phyloP scores from a whole-genome alignment of 2,797 vertebrate species.

The Xerus rutilus region DNA sequence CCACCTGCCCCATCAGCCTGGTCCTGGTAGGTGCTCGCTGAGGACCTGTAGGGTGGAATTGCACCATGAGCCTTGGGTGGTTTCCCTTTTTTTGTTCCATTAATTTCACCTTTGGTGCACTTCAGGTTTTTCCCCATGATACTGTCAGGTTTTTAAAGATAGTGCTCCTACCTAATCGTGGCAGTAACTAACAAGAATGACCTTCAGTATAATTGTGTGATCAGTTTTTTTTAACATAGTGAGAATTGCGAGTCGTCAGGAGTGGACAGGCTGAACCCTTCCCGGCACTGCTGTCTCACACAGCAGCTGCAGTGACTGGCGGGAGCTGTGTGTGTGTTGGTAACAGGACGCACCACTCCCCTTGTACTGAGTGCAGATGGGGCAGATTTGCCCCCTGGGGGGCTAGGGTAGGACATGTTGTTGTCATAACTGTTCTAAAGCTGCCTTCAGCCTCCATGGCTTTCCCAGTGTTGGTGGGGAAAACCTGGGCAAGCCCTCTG shows the following conservation, averaged over 20 bases:
- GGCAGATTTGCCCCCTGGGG: not conserved
- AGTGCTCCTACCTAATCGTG: not conserved
- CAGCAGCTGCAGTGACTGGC: not conserved
- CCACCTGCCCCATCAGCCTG: not conserved
- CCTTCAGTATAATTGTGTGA: not conserved
- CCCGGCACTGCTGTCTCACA: not conserved
- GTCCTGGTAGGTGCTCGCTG: not conserved
- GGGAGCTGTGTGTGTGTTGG: no score
- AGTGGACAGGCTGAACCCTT: not conserved
- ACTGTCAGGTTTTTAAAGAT: not conserved
- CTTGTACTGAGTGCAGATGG: fast-evolving
- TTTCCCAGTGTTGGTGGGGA: not conserved
- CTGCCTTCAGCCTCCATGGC: not conserved
- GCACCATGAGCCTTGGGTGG: not conserved
- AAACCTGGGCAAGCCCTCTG: not conserved
- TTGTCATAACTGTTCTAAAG: not conserved
- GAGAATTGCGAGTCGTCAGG: not conserved
- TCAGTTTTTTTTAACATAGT: not conserved
- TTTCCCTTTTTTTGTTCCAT: not conserved
- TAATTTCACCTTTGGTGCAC: not conserved
- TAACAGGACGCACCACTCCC: not conserved
- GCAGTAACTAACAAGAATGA: not conserved
- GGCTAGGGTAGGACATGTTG: no score
- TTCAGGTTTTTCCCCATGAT: not conserved
- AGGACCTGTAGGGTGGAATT: not conserved